These are phyloP conservation scores for Belonocnema kinseyi DNA, from an alignment of 1,140 invertebrate species.

Conservation along the genomic window DNA sequence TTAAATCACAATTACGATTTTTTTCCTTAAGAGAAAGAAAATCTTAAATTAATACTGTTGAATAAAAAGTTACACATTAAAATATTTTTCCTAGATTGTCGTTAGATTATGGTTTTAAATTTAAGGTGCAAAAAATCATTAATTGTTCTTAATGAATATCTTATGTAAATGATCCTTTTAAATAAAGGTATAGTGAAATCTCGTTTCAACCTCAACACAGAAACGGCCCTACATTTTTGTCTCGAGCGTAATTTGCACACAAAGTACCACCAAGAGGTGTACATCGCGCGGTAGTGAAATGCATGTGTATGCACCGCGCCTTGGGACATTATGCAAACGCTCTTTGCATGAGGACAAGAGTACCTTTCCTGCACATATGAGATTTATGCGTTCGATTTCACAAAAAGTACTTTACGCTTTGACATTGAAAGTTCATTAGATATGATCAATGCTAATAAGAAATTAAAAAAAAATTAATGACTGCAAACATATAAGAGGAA, in stretches of 20 bases:
- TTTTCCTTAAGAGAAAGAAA: not conserved
- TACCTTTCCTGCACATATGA: slow-evolving; percentile 1
- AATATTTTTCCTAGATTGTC: too few relatives aligned
- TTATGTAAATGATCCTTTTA: slow-evolving; percentile 2
- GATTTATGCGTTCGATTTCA: not conserved
- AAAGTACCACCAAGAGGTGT: slow-evolving; percentile 66
- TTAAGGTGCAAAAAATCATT: not conserved
- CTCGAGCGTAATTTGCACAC: slow-evolving; percentile 72
- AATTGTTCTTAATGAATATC: not conserved
- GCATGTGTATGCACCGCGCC: slow-evolving; percentile 52
- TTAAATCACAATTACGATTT: not conserved
- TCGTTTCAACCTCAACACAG: slow-evolving; percentile 63
- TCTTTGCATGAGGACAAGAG: slow-evolving; percentile 42
- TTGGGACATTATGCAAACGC: slow-evolving; percentile 68
- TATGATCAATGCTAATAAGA: too few relatives aligned
- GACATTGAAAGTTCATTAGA: too few relatives aligned
- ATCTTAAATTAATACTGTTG: not conserved
- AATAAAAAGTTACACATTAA: too few relatives aligned
- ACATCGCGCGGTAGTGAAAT: slow-evolving; percentile 54
- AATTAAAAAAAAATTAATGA: too few relatives aligned
- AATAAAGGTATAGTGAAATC: slow-evolving; percentile 44
- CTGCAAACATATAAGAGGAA: too few relatives aligned
- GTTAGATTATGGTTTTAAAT: not conserved
- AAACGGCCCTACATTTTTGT: slow-evolving; percentile 59
- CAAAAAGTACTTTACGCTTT: not conserved